phyloP scores from a whole-genome alignment of 2,797 vertebrate species.

The Botia almorhae region DNA sequence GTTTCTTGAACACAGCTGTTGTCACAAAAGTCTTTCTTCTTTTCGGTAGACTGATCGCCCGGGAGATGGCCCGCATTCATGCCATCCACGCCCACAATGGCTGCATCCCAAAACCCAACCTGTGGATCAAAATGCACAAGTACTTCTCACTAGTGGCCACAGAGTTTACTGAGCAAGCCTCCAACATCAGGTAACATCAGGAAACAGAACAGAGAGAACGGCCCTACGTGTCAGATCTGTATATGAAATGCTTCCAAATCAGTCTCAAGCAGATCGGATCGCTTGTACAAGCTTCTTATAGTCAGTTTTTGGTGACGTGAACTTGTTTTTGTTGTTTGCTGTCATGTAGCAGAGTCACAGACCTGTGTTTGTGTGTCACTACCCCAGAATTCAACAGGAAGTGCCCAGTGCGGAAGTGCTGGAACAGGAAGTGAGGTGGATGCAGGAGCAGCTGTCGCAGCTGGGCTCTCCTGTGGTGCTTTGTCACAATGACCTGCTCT shows the following conservation, averaged over 20 bases:
- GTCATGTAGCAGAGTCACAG: neutral
- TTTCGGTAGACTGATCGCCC: slow-evolving; percentile 84
- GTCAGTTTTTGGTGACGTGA: neutral
- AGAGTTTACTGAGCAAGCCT: slow-evolving; percentile 86
- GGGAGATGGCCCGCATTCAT: slow-evolving; percentile 94
- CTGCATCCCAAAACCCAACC: slow-evolving; percentile 90
- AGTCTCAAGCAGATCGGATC: neutral
- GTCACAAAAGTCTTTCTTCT: neutral
- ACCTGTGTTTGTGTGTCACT: neutral
- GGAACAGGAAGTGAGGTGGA: slow-evolving; percentile 90
- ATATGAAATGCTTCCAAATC: neutral
- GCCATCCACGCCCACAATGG: slow-evolving; percentile 92
- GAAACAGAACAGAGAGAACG: no score
- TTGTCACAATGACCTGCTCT: slow-evolving; percentile 96
- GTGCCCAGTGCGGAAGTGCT: slow-evolving; percentile 87
- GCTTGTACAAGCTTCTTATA: neutral
- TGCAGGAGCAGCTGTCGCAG: slow-evolving; percentile 90
- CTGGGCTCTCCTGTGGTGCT: slow-evolving; percentile 93
- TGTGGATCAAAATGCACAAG: slow-evolving; percentile 92
- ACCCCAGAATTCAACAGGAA: slow-evolving; percentile 84
- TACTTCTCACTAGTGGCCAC: slow-evolving; percentile 91
- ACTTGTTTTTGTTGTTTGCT: neutral
- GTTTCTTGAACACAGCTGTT: neutral
- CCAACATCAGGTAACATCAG: slow-evolving; percentile 81
- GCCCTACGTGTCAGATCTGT: no score